A percentile compares a stretch with the other conserved stretches of the same genome.
Conservation (phyloP, 2,113 vertebrate species). For the Pterocles orientalis region DNA sequence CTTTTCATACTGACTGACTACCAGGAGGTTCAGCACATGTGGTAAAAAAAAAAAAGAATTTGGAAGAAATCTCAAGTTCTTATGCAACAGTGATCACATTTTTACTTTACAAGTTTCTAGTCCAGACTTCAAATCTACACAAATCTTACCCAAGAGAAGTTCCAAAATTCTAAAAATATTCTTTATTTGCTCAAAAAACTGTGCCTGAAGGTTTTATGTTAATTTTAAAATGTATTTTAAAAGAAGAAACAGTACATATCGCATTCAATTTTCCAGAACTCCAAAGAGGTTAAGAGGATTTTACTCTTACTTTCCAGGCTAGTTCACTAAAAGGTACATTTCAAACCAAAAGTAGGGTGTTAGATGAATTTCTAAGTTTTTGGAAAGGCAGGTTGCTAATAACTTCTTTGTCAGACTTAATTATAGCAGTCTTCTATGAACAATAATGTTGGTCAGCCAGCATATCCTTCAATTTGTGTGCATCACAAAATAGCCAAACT, state of each 20-base stretch:
- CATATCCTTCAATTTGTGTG: not conserved
- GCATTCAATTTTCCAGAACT: not conserved
- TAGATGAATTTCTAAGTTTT: not conserved
- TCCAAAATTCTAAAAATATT: not conserved
- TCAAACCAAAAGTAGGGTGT: not conserved
- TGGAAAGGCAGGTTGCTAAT: not conserved
- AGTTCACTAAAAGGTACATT: not conserved
- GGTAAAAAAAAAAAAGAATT: not conserved
- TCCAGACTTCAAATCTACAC: not conserved
- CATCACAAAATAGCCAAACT: not conserved
- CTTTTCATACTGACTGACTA: not conserved
- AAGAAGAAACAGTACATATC: not conserved
- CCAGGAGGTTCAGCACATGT: not conserved
- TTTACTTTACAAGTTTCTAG: not conserved
- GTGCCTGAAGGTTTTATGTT: accelerated
- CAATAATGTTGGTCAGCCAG: not conserved
- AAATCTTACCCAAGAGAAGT: not conserved
- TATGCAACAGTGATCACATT: not conserved
- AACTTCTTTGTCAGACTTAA: not conserved
- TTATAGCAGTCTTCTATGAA: not conserved
- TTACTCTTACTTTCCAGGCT: not conserved
- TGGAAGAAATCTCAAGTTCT: not conserved
- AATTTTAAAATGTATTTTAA: not conserved
- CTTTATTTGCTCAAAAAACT: not conserved
- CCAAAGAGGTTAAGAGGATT: not conserved